Conservation (phyloP, 2,888 invertebrate species). For the Drosophila basisetae region DNA sequence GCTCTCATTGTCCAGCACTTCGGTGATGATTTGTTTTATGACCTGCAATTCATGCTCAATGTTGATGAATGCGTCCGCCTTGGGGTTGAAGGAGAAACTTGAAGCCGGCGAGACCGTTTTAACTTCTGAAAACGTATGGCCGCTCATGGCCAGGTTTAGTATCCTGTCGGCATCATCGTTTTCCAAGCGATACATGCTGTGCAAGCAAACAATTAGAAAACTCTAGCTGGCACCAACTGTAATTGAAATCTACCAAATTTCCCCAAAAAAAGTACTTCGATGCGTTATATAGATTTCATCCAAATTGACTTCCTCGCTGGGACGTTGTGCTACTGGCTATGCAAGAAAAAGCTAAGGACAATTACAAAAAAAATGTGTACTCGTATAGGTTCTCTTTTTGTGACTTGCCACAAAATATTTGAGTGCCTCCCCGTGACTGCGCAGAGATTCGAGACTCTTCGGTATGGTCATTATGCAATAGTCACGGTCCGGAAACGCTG, state of each 20-base stretch:
- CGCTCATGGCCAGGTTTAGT: conserved; percentile 9
- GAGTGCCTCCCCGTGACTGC: conserved; percentile 54
- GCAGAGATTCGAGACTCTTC: conserved; percentile 25
- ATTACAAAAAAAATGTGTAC: background rate
- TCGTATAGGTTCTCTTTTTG: background rate
- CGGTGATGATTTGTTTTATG: conserved; percentile 58
- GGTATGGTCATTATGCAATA: conserved; percentile 84
- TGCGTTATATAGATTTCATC: conserved; percentile 78
- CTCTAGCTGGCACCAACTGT: too few relatives aligned
- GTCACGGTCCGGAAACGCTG: conserved; percentile 88
- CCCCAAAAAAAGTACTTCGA: conserved; percentile 76
- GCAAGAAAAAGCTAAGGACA: background rate
- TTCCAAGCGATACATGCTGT: conserved; percentile 50
- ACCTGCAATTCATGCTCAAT: conserved; percentile 41
- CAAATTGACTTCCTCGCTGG: conserved; percentile 30
- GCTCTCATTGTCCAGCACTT: conserved; percentile 62
- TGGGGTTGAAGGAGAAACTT: conserved; percentile 45
- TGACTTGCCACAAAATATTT: conserved; percentile 77
- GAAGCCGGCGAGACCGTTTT: background rate
- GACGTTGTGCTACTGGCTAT: conserved; percentile 61
- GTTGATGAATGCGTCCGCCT: conserved; percentile 27
- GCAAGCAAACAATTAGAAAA: background rate
- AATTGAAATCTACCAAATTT: conserved; percentile 60
- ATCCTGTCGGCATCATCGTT: conserved; percentile 27
- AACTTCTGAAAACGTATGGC: background rate